Conservation (phyloP, 2,797 vertebrate genomes). For the Sitta carolinensis region DNA sequence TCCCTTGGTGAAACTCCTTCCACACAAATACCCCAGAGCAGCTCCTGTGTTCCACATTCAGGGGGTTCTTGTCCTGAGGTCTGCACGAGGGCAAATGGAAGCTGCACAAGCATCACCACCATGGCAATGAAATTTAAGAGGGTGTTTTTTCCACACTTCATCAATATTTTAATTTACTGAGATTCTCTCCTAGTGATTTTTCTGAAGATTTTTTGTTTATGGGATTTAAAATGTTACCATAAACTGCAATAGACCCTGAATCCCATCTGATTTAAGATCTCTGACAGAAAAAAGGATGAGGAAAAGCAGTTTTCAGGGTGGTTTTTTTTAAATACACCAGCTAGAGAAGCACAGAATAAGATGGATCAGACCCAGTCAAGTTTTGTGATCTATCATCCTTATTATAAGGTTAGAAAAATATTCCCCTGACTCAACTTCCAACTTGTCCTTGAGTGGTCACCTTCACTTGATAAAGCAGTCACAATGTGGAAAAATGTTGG, state of each 20-base stretch:
- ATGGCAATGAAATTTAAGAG: neutral
- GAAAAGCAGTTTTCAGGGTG: neutral
- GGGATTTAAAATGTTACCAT: neutral
- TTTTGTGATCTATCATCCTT: neutral
- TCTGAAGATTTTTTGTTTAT: neutral
- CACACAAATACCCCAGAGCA: neutral
- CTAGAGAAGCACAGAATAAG: neutral
- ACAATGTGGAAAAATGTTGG: neutral
- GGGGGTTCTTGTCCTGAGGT: neutral
- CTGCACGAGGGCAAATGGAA: fast-evolving
- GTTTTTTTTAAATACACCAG: neutral
- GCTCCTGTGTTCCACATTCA: neutral
- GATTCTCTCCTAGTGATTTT: neutral
- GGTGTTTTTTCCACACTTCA: neutral
- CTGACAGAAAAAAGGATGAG: neutral
- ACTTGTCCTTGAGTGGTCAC: neutral
- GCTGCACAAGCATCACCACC: neutral
- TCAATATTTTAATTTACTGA: neutral
- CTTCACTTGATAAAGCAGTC: neutral
- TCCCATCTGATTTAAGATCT: neutral
- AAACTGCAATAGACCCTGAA: neutral
- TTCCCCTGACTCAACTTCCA: neutral
- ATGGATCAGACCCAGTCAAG: neutral
- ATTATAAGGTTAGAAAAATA: neutral
- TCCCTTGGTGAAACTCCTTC: neutral